Percentiles rank a stretch among this genome's conserved stretches.
phyloP scores from a whole-genome alignment of 1,140 invertebrate species.

The Parasteatoda tepidariorum region DNA sequence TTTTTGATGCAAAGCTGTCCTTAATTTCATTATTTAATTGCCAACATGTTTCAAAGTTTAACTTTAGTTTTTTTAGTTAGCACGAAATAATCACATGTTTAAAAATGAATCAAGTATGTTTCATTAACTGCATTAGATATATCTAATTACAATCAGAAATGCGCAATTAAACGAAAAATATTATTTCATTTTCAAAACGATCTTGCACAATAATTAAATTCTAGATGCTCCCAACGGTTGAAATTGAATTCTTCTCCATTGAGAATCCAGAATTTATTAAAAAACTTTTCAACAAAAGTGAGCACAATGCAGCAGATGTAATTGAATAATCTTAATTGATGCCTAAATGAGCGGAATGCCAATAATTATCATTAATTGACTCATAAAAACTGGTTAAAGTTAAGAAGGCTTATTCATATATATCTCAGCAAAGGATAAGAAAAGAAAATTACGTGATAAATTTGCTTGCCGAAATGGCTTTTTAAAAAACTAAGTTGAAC shows the following conservation, averaged over 20 bases:
- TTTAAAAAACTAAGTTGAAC: no score
- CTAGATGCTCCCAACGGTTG: conserved; percentile 14
- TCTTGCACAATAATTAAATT: conserved; percentile 37
- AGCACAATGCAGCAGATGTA: not conserved
- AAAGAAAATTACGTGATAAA: not conserved
- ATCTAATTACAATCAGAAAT: conserved; percentile 36
- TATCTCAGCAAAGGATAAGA: not conserved
- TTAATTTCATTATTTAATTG: no score
- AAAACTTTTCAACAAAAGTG: not conserved
- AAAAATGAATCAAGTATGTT: no score
- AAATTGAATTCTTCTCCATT: conserved; percentile 18
- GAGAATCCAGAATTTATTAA: conserved; percentile 1
- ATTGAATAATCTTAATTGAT: conserved; percentile 38
- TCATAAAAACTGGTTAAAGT: conserved; percentile 20
- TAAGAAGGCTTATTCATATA: not conserved
- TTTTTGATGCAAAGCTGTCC: no score
- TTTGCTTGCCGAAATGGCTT: no score
- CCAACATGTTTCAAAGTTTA: no score
- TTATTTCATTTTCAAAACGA: conserved; percentile 14
- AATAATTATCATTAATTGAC: conserved; percentile 21
- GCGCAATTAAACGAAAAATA: conserved; percentile 22
- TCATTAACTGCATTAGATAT: no score
- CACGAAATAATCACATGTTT: no score
- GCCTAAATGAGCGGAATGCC: conserved; percentile 22
- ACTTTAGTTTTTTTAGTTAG: no score